phyloP scores from a whole-genome alignment of 2,888 invertebrate species.

The Sialis fuliginosa region DNA sequence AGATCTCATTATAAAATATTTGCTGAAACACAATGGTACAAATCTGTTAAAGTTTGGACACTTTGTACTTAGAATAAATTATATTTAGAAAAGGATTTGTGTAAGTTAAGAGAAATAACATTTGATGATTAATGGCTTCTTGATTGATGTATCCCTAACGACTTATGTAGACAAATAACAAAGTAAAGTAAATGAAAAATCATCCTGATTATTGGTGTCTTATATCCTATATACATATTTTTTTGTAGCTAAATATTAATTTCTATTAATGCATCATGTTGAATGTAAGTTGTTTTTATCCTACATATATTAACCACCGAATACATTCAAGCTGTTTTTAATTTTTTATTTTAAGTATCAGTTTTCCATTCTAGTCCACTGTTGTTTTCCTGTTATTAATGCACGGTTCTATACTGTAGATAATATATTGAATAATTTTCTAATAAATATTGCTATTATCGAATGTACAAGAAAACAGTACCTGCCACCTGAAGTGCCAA shows the following conservation, averaged over 20 bases:
- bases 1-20: not conserved
- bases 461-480: no score
- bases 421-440: no score
- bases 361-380: no score
- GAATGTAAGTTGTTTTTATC: no score
- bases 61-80: not conserved
- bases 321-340: no score
- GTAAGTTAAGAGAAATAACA: not conserved
- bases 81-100: not conserved
- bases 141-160: slow-evolving; percentile 5
- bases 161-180: slow-evolving; percentile 5
- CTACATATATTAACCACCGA: no score
- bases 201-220: slow-evolving; percentile 21
- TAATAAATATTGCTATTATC: no score
- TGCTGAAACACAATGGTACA: not conserved
- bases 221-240: slow-evolving; percentile 9
- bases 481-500: no score
- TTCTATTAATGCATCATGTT: slow-evolving; percentile 3
- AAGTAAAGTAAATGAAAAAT: slow-evolving; percentile 13
- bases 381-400: no score
- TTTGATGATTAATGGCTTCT: slow-evolving; percentile 1
- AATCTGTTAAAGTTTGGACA: no score
- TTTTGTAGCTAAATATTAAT: slow-evolving; percentile 1
- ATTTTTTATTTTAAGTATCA: no score
- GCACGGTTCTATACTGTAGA: no score